Evolutionary conservation across 2,797 vertebrate species (phyloP).

Genomic region (Cyprinella venusta): DNA sequence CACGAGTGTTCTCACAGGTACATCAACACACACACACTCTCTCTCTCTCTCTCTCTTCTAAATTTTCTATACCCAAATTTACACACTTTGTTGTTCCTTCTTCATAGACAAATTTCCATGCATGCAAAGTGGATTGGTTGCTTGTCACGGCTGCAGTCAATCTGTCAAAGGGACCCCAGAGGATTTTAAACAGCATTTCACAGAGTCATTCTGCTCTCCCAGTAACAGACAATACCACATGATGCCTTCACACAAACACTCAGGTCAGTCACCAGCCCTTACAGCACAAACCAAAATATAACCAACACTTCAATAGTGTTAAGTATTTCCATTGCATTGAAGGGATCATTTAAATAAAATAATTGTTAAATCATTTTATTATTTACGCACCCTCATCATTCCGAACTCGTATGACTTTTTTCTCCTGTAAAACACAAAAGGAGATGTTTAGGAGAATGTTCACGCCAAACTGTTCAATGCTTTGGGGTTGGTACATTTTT

Average conservation of each 20-base stretch:
- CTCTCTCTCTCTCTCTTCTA: background rate
- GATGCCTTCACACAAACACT: constrained; percentile 75
- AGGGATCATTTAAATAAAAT: background rate
- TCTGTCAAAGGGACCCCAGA: constrained; percentile 27
- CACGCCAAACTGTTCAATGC: background rate
- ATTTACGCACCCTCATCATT: background rate
- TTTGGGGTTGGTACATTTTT: background rate
- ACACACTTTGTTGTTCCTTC: background rate
- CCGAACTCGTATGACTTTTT: background rate
- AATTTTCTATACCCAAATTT: background rate
- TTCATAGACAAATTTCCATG: constrained; percentile 37
- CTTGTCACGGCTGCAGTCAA: background rate
- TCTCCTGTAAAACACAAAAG: background rate
- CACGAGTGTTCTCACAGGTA: constrained; percentile 53
- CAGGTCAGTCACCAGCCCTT: constrained; percentile 75
- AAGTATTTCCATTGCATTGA: background rate
- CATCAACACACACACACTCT: background rate
- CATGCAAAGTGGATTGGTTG: constrained; percentile 25
- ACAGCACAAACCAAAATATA: background rate
- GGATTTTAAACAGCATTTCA: constrained; percentile 42
- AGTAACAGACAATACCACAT: constrained; percentile 78
- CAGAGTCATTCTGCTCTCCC: constrained; percentile 34
- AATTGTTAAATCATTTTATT: background rate
- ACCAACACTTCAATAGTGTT: background rate
- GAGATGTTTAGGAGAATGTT: background rate